phyloP scores from a whole-genome alignment of 2,888 invertebrate genomes.

The Thymelicus acteon region DNA sequence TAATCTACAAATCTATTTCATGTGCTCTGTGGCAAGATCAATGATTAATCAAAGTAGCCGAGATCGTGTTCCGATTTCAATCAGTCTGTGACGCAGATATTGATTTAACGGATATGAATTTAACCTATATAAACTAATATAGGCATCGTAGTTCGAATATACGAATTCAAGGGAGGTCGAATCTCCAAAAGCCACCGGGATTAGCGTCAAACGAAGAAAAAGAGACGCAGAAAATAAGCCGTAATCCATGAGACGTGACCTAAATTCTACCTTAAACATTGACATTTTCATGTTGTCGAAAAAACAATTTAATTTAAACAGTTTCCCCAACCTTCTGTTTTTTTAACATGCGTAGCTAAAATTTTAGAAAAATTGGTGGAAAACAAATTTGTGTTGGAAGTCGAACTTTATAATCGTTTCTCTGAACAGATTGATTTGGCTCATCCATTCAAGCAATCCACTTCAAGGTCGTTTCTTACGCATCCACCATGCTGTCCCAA shows the following conservation, averaged over 20 bases:
- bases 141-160: conserved; percentile 51
- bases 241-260: conserved; percentile 83
- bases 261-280: conserved; percentile 80
- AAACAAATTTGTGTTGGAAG: too few species aligned
- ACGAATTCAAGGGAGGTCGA: conserved; percentile 58
- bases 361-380: too few species aligned
- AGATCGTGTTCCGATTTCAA: conserved; percentile 22
- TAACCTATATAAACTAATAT: conserved; percentile 64
- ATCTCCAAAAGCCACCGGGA: conserved; percentile 75
- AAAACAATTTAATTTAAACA: conserved; percentile 77
- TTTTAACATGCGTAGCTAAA: not conserved
- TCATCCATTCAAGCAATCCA: too few species aligned
- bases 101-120: conserved; percentile 39
- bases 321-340: conserved; percentile 55
- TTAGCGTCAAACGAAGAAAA: conserved; percentile 83
- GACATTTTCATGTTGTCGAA: conserved; percentile 78
- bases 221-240: conserved; percentile 80
- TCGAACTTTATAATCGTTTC: too few species aligned
- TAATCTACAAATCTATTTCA: not conserved
- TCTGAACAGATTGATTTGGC: too few species aligned
- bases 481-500: too few species aligned
- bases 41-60: conserved; percentile 7
- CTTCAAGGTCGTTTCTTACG: too few species aligned
- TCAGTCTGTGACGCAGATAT: conserved; percentile 28
- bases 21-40: not conserved